Evolutionary conservation across 2,797 vertebrate species (phyloP).

Genomic region (Gallinago nigripennis): DNA sequence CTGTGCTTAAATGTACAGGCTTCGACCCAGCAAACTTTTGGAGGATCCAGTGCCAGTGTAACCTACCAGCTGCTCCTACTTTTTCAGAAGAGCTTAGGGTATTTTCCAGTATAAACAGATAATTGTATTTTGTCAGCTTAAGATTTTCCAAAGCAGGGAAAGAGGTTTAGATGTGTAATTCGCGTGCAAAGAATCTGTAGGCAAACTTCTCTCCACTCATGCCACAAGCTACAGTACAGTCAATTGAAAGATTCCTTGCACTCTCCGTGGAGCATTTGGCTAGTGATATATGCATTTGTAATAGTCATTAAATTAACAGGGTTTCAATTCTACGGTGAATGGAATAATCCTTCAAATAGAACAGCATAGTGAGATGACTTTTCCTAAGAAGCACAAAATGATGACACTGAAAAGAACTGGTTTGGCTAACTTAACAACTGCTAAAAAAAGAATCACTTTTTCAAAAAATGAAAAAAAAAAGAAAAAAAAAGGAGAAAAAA

Average conservation of each 20-base stretch:
- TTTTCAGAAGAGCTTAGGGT: neutral
- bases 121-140: neutral
- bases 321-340: neutral
- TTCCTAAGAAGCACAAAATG: neutral
- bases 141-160: neutral
- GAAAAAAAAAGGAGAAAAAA: neutral
- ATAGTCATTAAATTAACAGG: neutral
- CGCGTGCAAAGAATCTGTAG: neutral
- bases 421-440: neutral
- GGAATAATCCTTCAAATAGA: neutral
- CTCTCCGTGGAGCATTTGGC: neutral
- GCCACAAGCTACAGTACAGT: neutral
- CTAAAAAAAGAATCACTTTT: neutral
- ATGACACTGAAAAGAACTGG: neutral
- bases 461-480: neutral
- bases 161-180: neutral
- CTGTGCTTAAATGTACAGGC: neutral
- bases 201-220: neutral
- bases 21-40: neutral
- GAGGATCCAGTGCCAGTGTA: neutral
- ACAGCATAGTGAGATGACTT: neutral
- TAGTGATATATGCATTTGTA: neutral
- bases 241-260: neutral
- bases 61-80: neutral
- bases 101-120: neutral